These are phyloP conservation scores for Pseudochirops corinnae DNA, from an alignment of 2,797 vertebrate species.

Conservation along the genomic window DNA sequence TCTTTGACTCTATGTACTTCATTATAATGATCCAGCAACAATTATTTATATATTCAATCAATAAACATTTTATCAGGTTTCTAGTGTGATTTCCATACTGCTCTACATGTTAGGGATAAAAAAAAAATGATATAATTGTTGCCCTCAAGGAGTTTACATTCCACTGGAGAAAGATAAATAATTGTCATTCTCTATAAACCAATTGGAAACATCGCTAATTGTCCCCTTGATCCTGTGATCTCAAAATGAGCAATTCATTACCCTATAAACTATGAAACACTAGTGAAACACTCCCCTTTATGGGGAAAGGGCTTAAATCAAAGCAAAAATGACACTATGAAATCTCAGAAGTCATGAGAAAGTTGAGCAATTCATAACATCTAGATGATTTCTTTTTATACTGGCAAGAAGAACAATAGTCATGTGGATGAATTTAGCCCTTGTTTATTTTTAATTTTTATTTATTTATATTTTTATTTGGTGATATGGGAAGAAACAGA, in stretches of 20 bases:
- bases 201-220: neutral
- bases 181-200: neutral
- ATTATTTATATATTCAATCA: neutral
- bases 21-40: neutral
- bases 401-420: neutral
- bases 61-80: neutral
- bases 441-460: neutral
- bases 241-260: neutral
- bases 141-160: neutral
- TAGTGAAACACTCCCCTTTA: neutral
- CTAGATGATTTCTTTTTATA: neutral
- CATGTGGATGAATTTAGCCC: neutral
- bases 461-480: neutral
- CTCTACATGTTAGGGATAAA: neutral
- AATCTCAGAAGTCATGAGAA: neutral
- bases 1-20: neutral
- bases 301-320: neutral
- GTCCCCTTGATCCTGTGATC: neutral
- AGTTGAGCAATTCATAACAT: neutral
- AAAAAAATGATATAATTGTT: neutral
- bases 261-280: neutral
- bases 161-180: neutral
- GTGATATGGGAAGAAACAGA: neutral
- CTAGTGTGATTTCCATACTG: neutral
- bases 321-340: too few species aligned